These are phyloP conservation scores for Fissipunctia ypsillon DNA, from an alignment of 2,888 invertebrate genomes.

Conservation along the genomic window DNA sequence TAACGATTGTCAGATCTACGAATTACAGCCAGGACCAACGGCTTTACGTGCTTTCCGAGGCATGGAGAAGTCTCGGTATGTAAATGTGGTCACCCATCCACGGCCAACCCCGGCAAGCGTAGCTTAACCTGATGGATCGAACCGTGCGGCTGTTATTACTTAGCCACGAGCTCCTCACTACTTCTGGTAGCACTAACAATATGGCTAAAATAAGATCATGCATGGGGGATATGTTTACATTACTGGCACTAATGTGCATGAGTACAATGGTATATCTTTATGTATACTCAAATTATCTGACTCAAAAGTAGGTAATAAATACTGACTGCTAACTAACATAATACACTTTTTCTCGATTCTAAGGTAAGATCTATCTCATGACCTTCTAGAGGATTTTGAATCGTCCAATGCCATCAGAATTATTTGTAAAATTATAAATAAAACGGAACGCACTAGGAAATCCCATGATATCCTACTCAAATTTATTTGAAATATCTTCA, in stretches of 20 bases:
- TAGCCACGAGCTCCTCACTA: no score
- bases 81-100: no score
- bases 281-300: neutral
- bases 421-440: neutral
- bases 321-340: constrained; percentile 3
- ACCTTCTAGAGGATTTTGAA: no score
- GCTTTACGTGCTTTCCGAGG: no score
- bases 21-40: no score
- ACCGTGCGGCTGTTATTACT: no score
- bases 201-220: constrained; percentile 22
- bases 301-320: neutral
- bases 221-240: constrained; percentile 17
- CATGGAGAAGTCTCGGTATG: no score
- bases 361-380: constrained; percentile 12
- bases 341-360: neutral
- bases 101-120: no score
- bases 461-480: neutral
- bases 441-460: neutral
- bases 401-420: neutral
- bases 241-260: constrained; percentile 7
- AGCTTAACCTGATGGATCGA: no score
- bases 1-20: no score
- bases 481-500: neutral
- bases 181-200: constrained; percentile 16
- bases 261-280: constrained; percentile 5